phyloP scores from a whole-genome alignment of 2,797 vertebrate species.

The Sebastes jordani region DNA sequence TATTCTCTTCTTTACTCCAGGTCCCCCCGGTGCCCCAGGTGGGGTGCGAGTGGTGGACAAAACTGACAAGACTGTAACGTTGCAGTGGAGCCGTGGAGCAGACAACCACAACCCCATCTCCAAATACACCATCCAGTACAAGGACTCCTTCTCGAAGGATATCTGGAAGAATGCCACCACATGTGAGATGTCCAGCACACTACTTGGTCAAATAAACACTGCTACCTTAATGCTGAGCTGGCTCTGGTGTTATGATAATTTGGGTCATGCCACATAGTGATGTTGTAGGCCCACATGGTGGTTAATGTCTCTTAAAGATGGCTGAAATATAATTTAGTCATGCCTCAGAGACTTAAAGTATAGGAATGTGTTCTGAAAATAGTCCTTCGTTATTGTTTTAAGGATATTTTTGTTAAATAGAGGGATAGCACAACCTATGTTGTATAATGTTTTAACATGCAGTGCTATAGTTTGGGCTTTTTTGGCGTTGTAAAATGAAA shows the following conservation, averaged over 20 bases:
- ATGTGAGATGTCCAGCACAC: conserved; percentile 77
- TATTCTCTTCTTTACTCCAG: conserved; percentile 67
- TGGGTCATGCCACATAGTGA: conserved; percentile 28
- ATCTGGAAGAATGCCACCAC: conserved; percentile 94
- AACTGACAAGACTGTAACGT: conserved; percentile 83
- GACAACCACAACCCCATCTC: conserved; percentile 98
- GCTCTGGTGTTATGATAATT: conserved; percentile 19
- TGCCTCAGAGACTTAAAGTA: conserved; percentile 19
- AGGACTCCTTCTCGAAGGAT: conserved; percentile 81
- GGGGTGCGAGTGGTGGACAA: conserved; percentile 89
- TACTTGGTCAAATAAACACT: conserved; percentile 44
- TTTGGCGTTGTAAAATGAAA: conserved; percentile 14
- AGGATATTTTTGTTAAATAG: conserved; percentile 18
- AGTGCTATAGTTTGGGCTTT: neutral
- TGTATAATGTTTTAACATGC: conserved; percentile 21
- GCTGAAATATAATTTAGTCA: conserved; percentile 29
- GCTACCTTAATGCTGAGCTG: conserved; percentile 21
- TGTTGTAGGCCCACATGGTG: conserved; percentile 21
- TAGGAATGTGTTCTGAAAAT: conserved; percentile 30
- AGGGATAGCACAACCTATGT: neutral
- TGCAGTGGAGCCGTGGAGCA: conserved; percentile 94
- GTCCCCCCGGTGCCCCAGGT: conserved; percentile 94
- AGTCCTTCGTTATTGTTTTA: conserved; percentile 29
- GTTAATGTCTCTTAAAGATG: conserved; percentile 31
- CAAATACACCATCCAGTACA: conserved; percentile 92